Conservation (phyloP, 2,797 vertebrate genomes). For the Micrastur ruficollis region DNA sequence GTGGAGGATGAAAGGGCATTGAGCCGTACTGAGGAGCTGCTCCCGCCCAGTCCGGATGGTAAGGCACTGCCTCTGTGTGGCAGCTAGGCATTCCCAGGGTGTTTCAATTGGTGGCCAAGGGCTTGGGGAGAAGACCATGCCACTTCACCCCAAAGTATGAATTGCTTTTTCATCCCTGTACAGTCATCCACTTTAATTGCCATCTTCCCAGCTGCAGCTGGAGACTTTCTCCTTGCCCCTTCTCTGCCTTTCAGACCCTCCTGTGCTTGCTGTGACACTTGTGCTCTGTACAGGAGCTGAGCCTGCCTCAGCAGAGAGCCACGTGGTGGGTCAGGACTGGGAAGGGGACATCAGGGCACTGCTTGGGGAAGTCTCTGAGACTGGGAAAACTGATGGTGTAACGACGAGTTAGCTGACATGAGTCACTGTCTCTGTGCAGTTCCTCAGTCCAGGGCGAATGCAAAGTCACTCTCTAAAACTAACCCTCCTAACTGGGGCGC, state of each 20-base stretch:
- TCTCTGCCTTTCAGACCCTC: neutral
- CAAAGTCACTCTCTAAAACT: neutral
- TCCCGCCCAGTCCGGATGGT: neutral
- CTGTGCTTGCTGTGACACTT: neutral
- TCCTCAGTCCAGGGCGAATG: neutral
- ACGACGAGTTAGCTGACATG: neutral
- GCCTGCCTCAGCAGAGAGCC: neutral
- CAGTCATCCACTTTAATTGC: neutral
- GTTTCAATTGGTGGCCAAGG: neutral
- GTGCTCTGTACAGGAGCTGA: neutral
- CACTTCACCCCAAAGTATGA: neutral
- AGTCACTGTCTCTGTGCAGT: neutral
- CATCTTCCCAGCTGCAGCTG: neutral
- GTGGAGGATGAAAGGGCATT: constrained; percentile 48
- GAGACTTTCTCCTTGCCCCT: neutral
- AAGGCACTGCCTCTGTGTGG: neutral
- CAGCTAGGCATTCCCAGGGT: neutral
- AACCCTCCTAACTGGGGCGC: neutral
- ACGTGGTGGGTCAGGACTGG: accelerated
- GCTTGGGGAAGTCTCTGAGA: neutral
- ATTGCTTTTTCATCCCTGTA: neutral
- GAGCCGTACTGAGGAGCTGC: neutral
- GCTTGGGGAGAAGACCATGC: neutral
- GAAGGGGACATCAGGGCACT: neutral
- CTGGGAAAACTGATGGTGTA: neutral